Evolutionary conservation across 2,888 invertebrate genomes (phyloP).

Genomic region (Pyrochroa serraticornis): DNA sequence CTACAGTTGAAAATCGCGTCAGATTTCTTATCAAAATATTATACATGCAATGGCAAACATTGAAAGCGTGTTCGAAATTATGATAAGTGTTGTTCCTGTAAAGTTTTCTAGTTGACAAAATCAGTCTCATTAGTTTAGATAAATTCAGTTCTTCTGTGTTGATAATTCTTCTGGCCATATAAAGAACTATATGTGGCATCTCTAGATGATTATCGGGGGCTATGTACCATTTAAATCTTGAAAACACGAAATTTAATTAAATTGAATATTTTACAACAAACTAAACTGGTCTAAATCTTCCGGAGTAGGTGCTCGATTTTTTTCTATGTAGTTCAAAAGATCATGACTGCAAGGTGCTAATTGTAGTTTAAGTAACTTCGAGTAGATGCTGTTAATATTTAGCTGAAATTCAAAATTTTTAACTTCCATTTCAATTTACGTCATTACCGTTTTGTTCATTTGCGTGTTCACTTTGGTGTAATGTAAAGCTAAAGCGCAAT

Average conservation of each 20-base stretch:
- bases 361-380: conserved; percentile 60
- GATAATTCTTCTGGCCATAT: conserved; percentile 62
- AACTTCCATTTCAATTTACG: too few species aligned
- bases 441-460: neutral
- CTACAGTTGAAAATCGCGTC: conserved; percentile 41
- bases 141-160: conserved; percentile 57
- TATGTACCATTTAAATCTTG: conserved; percentile 65
- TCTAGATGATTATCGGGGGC: conserved; percentile 59
- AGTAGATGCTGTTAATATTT: conserved; percentile 14
- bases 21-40: conserved; percentile 61
- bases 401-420: neutral
- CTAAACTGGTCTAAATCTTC: conserved; percentile 60
- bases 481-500: conserved; percentile 64
- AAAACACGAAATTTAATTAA: conserved; percentile 21
- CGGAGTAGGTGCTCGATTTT: conserved; percentile 56
- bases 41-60: conserved; percentile 67
- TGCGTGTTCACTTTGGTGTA: conserved; percentile 58
- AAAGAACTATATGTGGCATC: conserved; percentile 62
- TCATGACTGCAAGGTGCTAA: conserved; percentile 63
- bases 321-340: conserved; percentile 57
- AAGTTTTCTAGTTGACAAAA: conserved; percentile 58
- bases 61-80: conserved; percentile 69
- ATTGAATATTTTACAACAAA: neutral
- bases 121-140: conserved; percentile 57
- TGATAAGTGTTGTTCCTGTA: conserved; percentile 67